phyloP scores from a whole-genome alignment of 2,113 vertebrate genomes.

The Ceuthmochares aereus region DNA sequence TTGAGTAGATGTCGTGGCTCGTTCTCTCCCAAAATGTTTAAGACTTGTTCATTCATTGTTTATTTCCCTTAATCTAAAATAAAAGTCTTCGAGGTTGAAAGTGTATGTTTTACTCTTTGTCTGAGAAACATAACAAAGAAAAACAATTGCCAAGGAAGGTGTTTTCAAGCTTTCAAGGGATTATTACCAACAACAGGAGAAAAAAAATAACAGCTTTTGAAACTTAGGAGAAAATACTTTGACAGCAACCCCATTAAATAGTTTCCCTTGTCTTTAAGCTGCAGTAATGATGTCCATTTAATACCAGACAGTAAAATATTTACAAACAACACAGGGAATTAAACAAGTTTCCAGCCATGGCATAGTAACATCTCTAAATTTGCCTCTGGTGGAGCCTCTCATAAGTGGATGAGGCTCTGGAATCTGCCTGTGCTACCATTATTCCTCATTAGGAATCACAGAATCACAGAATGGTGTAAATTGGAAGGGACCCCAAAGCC shows the following conservation, averaged over 20 bases:
- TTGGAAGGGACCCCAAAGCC: too few relatives aligned
- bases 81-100: slow-evolving; percentile 33
- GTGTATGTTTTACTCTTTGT: slow-evolving; percentile 41
- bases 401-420: not conserved
- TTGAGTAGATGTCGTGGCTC: not conserved
- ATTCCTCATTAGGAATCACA: not conserved
- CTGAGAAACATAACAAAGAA: slow-evolving; percentile 28
- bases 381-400: not conserved
- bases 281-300: slow-evolving; percentile 40
- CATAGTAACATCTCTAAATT: not conserved
- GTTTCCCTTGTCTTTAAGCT: slow-evolving; percentile 10
- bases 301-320: slow-evolving; percentile 45
- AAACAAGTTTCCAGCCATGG: not conserved
- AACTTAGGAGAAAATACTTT: slow-evolving; percentile 46
- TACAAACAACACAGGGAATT: not conserved
- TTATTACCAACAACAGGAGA: slow-evolving; percentile 44
- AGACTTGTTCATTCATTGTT: not conserved
- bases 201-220: slow-evolving; percentile 50
- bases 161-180: slow-evolving; percentile 46
- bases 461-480: too few relatives aligned
- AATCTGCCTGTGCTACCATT: not conserved
- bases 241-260: slow-evolving; percentile 55
- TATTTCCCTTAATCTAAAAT: slow-evolving; percentile 36
- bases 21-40: not conserved
- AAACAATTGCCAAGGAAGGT: slow-evolving; percentile 55